Base-by-base conservation (phyloP, 2,797 vertebrate species). In the Muscicapa striata region DNA sequence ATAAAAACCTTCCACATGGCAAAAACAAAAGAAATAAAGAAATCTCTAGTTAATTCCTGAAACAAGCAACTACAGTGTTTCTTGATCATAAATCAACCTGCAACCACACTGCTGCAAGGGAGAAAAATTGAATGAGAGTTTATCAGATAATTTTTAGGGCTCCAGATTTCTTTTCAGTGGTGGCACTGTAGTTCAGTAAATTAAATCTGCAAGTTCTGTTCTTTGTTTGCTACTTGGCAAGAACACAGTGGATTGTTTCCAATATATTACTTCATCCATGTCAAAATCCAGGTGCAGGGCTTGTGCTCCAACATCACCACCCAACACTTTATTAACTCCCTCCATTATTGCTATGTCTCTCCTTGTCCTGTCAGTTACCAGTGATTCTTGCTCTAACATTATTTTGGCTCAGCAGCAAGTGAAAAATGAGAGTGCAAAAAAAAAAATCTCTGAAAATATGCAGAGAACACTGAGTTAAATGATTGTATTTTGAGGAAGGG, bases 1-100 rank as follows among this genome's bases (percentile, higher is more conserved):
- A 36, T 30, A 68, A 84, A 82, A 76, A 18, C 6, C 11, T 87
- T 61, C 38, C 49, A 61, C 20, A 13, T 2, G 15, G 15, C 8
- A 83, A 87, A 66, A 62, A 0, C 4, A 87, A 51, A 84, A 84
- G 13, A 68, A 84, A 51, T 64, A 66, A 84, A 92, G 27, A 81
- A 88, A 80, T 57, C 48, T 45, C 51, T 75, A 93, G 34, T 96
- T 94, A 94, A 90, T 93, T 93, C 86, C 68, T 61, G 62, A 96
- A 95, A 92, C 38, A 67, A 94, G 74, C 26, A 95, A 51, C 40
- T 48, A 41, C 45, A 36, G 2, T 61, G 32, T 77, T 94, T 85
- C 87, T 91, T 83, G 23, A 58, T 90, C 69, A 86, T 83, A 95
- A 89, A 96, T 96, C 80, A 95, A 40, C 73, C 24, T 91, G 76